phyloP scores from a whole-genome alignment of 2,888 invertebrate genomes.

The Dryomyza anilis region DNA sequence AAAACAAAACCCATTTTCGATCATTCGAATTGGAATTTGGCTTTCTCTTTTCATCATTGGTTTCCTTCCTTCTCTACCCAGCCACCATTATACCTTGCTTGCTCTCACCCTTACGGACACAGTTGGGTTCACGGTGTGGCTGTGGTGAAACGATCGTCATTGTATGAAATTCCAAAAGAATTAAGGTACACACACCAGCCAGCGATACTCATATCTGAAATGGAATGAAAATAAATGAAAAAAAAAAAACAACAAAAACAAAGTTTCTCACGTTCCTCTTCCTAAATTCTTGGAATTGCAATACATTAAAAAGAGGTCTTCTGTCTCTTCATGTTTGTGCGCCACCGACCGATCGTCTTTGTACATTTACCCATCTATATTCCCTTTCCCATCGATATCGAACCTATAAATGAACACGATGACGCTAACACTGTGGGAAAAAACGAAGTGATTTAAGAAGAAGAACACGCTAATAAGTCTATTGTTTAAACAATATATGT shows the following conservation, averaged over 20 bases:
- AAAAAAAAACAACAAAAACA: slow-evolving; percentile 58
- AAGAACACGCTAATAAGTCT: too few species aligned
- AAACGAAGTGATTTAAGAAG: too few species aligned
- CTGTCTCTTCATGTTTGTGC: slow-evolving; percentile 37
- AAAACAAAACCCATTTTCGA: slow-evolving; percentile 26
- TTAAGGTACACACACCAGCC: slow-evolving; percentile 46
- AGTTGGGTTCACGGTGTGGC: neutral
- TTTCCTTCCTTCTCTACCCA: slow-evolving; percentile 4
- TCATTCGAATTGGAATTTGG: slow-evolving; percentile 49
- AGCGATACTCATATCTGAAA: slow-evolving; percentile 31
- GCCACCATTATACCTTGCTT: neutral
- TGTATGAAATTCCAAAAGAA: slow-evolving; percentile 52
- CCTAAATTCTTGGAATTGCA: slow-evolving; percentile 60
- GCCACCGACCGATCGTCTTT: slow-evolving; percentile 26
- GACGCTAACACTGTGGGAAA: slow-evolving; percentile 8
- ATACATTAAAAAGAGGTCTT: slow-evolving; percentile 60
- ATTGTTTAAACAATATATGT: too few species aligned
- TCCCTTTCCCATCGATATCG: slow-evolving; percentile 53
- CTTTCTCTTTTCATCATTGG: slow-evolving; percentile 54
- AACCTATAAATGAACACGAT: slow-evolving; percentile 50
- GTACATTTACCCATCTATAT: slow-evolving; percentile 32
- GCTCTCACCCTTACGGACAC: neutral
- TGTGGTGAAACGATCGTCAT: slow-evolving; percentile 8
- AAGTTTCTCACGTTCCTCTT: slow-evolving; percentile 60
- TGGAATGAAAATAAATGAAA: slow-evolving; percentile 51